Conservation (phyloP, 1,140 invertebrate species). For the Platyscapa corneri region DNA sequence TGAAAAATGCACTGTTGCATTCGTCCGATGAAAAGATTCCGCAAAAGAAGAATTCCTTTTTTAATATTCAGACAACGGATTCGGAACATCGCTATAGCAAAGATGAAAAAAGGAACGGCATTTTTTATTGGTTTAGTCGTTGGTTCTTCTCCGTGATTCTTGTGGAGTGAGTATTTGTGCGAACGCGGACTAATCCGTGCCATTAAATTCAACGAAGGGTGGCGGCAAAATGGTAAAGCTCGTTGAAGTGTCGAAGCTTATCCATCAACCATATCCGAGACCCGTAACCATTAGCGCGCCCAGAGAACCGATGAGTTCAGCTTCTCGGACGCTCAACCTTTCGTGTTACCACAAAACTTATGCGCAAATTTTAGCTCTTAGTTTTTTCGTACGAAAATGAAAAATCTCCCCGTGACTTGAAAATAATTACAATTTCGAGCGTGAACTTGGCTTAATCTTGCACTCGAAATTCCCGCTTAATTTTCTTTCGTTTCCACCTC, state of each 20-base stretch:
- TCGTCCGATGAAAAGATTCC: not conserved
- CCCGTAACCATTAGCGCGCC: slow-evolving; percentile 55
- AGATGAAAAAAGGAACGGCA: not conserved
- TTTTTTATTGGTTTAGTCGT: too few relatives aligned
- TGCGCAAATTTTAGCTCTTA: too few relatives aligned
- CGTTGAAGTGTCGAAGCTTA: slow-evolving; percentile 50
- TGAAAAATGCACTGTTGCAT: not conserved
- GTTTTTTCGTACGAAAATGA: too few relatives aligned
- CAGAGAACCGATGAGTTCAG: slow-evolving; percentile 52
- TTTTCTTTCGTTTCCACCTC: too few relatives aligned
- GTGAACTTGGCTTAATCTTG: too few relatives aligned
- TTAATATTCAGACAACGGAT: not conserved
- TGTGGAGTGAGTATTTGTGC: not conserved
- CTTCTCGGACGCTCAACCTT: not conserved
- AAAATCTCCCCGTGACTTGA: too few relatives aligned
- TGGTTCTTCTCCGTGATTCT: too few relatives aligned
- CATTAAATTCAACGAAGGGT: not conserved
- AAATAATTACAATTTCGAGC: too few relatives aligned
- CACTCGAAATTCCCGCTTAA: too few relatives aligned
- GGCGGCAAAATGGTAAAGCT: not conserved
- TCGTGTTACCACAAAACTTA: not conserved
- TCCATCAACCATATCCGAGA: slow-evolving; percentile 56
- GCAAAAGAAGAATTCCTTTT: not conserved
- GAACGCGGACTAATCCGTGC: slow-evolving; percentile 44
- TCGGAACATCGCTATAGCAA: slow-evolving; percentile 5